A percentile compares a stretch with the other conserved stretches of the same genome.
Evolutionary conservation across 2,113 vertebrate genomes (phyloP).

Genomic region (Sphyrna mokarran): DNA sequence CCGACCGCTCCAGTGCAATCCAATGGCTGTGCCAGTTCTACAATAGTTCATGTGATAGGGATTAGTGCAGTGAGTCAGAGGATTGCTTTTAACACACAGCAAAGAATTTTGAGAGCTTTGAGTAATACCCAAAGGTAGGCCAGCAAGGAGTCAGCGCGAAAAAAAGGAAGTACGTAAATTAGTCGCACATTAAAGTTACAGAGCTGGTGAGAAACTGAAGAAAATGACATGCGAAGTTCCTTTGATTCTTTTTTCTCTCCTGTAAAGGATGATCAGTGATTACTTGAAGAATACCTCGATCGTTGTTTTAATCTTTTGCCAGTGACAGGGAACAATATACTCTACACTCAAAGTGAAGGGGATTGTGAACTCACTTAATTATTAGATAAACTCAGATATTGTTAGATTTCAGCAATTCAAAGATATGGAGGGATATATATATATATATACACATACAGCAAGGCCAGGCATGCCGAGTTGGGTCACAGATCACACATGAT

Average conservation of each 20-base stretch:
- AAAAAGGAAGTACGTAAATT: neutral
- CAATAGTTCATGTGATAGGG: neutral
- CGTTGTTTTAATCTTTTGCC: neutral
- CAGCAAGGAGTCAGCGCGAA: neutral
- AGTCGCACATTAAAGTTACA: neutral
- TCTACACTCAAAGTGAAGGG: neutral
- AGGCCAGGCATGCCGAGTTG: neutral
- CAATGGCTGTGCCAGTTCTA: neutral
- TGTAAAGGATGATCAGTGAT: neutral
- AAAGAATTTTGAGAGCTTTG: neutral
- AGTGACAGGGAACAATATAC: neutral
- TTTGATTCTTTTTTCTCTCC: neutral
- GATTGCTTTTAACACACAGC: neutral
- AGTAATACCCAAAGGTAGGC: neutral
- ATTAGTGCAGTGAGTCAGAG: constrained; percentile 16
- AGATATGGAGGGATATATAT: neutral
- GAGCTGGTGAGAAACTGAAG: neutral
- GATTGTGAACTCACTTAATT: neutral
- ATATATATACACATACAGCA: no score
- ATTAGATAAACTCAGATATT: neutral
- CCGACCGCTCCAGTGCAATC: neutral
- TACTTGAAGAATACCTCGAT: neutral
- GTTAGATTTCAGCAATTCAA: neutral
- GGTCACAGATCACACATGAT: neutral
- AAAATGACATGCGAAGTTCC: neutral